Conservation (phyloP, 2,888 invertebrate species). For the Drosophila paramelanica region DNA sequence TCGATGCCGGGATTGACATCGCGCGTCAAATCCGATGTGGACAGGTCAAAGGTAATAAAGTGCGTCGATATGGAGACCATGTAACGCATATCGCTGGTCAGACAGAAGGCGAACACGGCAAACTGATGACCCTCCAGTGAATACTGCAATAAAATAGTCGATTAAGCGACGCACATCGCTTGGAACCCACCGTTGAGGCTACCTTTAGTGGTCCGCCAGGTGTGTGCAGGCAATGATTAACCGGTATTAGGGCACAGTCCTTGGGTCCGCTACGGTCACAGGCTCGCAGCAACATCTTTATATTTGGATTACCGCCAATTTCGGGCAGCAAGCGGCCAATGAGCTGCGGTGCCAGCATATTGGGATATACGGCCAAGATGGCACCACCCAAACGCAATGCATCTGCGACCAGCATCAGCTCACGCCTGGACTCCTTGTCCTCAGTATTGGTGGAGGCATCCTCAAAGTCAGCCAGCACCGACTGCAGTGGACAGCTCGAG, state of each 20-base stretch:
- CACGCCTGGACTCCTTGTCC: constrained; percentile 90
- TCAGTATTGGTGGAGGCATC: constrained; percentile 94
- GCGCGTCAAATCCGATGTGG: constrained; percentile 96
- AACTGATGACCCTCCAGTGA: constrained; percentile 99
- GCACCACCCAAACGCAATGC: constrained; percentile 97
- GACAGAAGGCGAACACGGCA: constrained; percentile 96
- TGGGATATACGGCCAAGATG: constrained; percentile 94
- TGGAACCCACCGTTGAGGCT: not conserved
- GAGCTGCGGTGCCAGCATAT: constrained; percentile 98
- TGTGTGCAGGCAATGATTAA: constrained; percentile 98
- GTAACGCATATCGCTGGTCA: constrained; percentile 95
- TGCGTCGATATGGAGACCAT: constrained; percentile 98
- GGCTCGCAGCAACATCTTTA: constrained; percentile 94
- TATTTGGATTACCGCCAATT: constrained; percentile 92
- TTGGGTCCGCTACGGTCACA: constrained; percentile 95
- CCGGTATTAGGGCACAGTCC: constrained; percentile 95
- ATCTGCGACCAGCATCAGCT: constrained; percentile 96
- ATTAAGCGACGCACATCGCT: not conserved
- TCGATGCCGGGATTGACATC: constrained; percentile 97
- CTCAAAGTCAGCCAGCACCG: constrained; percentile 97
- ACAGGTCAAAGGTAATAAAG: constrained; percentile 98
- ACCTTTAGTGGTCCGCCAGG: constrained; percentile 99
- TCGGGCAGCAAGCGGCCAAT: constrained; percentile 97
- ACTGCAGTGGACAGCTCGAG: constrained; percentile 97
- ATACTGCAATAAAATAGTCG: constrained; percentile 88